Evolutionary conservation across 2,113 vertebrate genomes (phyloP), one percentile per base, ranked within the genome.

Genomic region (Struthio camelus): DNA sequence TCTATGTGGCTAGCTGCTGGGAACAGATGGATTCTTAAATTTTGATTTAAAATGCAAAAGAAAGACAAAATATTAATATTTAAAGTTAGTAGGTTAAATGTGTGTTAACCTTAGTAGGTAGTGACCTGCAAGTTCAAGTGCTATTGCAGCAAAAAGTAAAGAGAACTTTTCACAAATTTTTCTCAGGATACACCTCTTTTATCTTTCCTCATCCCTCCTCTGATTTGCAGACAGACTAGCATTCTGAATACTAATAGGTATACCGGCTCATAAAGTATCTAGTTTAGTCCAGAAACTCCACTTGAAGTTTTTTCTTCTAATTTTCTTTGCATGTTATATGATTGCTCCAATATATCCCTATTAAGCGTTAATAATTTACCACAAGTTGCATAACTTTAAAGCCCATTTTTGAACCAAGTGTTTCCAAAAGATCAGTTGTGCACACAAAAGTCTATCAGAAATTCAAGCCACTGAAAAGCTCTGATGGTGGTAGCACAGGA

Each of bases 11-110:
- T 67, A 59, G 11, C 7, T 86, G 86, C 51, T 86, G 80, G 20
- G 65, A 89, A 87, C 1, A 77, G 86, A 67, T 1, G 71, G 34
- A 66, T 64, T 88, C 85, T 91, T 1, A 58, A 70, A 54, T 95
- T 76, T 85, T 73, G 6, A 73, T 94, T 90, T 93, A 80, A 94
- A 93, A 94, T 93, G 34, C 59, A 94, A 76, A 7, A 51, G 18
- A 54, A 86, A 65, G 51, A 69, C 4, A 46, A 71, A 90, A 34
- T 1, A 72, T 84, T 69, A 84, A 88, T 91, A 93, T 94, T 95
- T 93, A 75, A 79, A 65, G 22, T 69, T 84, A 71, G 23, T 34
- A 53, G 27, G 48, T 94, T 89, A 84, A 88, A 81, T 65, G 11
- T 69, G 1, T 67, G 38, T 38, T 96, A 78, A 79, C 72, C 72